Conservation (phyloP, 2,888 invertebrate species). For the Pachycephus smyrnensis region DNA sequence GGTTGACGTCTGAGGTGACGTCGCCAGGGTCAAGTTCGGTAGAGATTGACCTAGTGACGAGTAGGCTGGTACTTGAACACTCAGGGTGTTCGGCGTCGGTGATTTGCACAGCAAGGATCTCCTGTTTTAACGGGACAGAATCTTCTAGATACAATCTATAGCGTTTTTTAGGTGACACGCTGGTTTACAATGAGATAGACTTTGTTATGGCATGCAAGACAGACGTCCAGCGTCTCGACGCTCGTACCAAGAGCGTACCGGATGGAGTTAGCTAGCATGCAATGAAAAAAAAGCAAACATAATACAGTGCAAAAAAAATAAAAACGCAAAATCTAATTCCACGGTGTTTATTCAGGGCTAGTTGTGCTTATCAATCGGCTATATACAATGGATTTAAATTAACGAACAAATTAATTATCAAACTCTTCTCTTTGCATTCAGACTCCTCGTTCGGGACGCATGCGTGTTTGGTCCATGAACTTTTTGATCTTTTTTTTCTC, state of each 20-base stretch:
- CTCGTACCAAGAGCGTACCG: no score
- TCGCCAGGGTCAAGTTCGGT: slow-evolving; percentile 76
- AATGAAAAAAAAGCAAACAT: slow-evolving; percentile 6
- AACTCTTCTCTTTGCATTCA: background rate
- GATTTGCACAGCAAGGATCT: slow-evolving; percentile 65
- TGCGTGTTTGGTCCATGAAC: background rate
- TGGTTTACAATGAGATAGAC: background rate
- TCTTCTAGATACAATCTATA: background rate
- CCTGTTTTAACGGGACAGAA: slow-evolving; percentile 38
- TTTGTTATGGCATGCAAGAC: background rate
- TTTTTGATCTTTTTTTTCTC: background rate
- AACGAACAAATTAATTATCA: background rate
- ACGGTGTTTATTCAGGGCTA: background rate
- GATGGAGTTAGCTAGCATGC: background rate
- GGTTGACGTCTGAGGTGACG: slow-evolving; percentile 64
- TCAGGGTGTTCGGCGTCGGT: slow-evolving; percentile 78
- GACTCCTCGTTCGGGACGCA: background rate
- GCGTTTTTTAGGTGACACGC: background rate
- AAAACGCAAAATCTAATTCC: background rate
- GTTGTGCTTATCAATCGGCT: background rate
- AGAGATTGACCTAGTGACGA: slow-evolving; percentile 82
- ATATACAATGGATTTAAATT: background rate
- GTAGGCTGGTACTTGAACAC: slow-evolving; percentile 76
- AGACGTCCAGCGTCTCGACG: no score
- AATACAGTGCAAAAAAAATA: slow-evolving; percentile 1